A percentile compares a stretch with the other conserved stretches of the same genome.
Conservation (phyloP, 2,113 vertebrate species). For the Oryzias curvinotus region DNA sequence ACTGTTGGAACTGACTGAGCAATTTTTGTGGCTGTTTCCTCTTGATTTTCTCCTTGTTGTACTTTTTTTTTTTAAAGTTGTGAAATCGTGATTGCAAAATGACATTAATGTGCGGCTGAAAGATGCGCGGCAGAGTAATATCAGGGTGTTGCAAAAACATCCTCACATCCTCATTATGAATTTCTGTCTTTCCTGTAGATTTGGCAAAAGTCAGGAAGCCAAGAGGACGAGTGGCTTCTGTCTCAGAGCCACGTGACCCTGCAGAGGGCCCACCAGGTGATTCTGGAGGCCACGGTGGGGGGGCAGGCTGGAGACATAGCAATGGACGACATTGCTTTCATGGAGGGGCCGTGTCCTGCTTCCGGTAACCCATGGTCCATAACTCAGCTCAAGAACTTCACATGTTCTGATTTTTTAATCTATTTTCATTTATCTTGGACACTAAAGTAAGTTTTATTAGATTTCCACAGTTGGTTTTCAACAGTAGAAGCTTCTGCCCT, state of each 20-base stretch:
- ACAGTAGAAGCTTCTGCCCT: too few relatives aligned
- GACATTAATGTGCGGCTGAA: conserved; percentile 23
- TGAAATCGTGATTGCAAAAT: conserved; percentile 65
- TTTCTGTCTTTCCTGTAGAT: conserved; percentile 69
- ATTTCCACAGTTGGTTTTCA: too few relatives aligned
- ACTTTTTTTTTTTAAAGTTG: conserved; percentile 54
- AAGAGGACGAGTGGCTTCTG: conserved; percentile 68
- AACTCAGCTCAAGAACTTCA: neutral
- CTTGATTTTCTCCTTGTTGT: conserved; percentile 14
- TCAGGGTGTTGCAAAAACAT: conserved; percentile 54
- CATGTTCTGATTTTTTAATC: neutral
- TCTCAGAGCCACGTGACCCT: conserved; percentile 65
- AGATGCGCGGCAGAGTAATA: conserved; percentile 33
- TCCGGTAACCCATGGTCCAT: conserved; percentile 59
- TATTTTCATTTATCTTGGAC: too few relatives aligned
- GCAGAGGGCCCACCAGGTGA: conserved; percentile 67
- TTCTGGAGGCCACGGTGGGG: conserved; percentile 73
- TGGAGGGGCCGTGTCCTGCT: conserved; percentile 57
- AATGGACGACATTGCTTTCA: conserved; percentile 70
- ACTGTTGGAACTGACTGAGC: conserved; percentile 38
- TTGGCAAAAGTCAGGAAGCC: conserved; percentile 73
- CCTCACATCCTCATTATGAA: conserved; percentile 71
- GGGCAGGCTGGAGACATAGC: conserved; percentile 75
- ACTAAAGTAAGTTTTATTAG: too few relatives aligned
- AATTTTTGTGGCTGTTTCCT: conserved; percentile 40